A percentile compares a stretch with the other conserved stretches of the same genome.
Evolutionary conservation across 2,797 vertebrate species (phyloP).

Genomic region (Eulemur mongoz): DNA sequence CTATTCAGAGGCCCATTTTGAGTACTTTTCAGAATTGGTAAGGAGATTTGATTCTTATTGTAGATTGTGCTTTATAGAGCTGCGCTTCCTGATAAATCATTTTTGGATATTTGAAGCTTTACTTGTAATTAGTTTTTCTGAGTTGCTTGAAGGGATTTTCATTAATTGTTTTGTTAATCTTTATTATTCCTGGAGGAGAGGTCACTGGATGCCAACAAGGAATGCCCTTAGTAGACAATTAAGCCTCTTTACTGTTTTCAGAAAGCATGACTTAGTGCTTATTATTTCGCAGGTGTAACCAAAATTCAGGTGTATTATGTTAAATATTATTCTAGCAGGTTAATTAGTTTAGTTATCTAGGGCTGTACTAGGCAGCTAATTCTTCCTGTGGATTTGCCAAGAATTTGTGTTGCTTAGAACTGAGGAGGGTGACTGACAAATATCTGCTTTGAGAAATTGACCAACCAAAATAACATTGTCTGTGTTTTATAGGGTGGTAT

Average conservation of each 20-base stretch:
- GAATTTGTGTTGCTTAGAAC: slow-evolving; percentile 1
- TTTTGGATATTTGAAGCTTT: slow-evolving; percentile 27
- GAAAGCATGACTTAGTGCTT: slow-evolving; percentile 39
- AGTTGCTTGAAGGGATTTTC: slow-evolving; percentile 66
- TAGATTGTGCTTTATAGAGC: neutral
- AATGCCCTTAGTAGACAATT: slow-evolving; percentile 46
- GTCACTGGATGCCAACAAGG: neutral
- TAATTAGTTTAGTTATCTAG: slow-evolving; percentile 49
- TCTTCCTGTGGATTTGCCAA: slow-evolving; percentile 1
- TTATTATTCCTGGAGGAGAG: slow-evolving; percentile 65
- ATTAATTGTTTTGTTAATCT: slow-evolving; percentile 67
- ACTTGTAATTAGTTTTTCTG: slow-evolving; percentile 63
- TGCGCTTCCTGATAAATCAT: slow-evolving; percentile 1
- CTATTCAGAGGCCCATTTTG: neutral
- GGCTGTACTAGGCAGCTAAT: slow-evolving; percentile 5
- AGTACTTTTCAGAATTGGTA: neutral
- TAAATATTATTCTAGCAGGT: slow-evolving; percentile 41
- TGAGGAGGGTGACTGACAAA: neutral
- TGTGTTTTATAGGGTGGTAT: neutral
- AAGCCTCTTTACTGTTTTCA: slow-evolving; percentile 44
- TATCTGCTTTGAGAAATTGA: slow-evolving; percentile 13
- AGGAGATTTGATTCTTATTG: neutral
- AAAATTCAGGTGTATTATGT: slow-evolving; percentile 42
- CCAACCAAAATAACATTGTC: neutral
- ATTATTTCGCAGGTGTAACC: slow-evolving; percentile 43